Evolutionary conservation across 2,888 invertebrate species (phyloP).

Genomic region (Euzophera pinguis): DNA sequence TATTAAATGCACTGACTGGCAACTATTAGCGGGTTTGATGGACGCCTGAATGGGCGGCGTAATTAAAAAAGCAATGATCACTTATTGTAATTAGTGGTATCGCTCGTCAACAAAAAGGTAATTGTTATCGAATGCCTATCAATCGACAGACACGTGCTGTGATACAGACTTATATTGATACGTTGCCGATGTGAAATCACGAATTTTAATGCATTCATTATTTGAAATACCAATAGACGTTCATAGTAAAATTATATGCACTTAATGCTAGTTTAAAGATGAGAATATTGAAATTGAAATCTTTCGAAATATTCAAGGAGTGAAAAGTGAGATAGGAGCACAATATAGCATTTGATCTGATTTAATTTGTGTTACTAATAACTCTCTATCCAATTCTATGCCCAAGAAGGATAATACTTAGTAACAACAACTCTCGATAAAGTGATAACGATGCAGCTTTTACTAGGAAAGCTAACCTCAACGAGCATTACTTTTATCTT

Average conservation of each 20-base stretch:
- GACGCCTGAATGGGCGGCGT: slow-evolving; percentile 70
- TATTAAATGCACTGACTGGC: slow-evolving; percentile 78
- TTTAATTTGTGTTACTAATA: too few species aligned
- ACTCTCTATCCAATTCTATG: too few species aligned
- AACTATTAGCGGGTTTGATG: slow-evolving; percentile 66
- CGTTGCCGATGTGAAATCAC: not conserved
- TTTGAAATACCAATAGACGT: too few species aligned
- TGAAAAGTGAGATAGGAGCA: too few species aligned
- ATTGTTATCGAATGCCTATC: slow-evolving; percentile 71
- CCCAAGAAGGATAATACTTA: too few species aligned
- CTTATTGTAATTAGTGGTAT: slow-evolving; percentile 75
- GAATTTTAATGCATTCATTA: not conserved
- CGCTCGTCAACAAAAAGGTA: slow-evolving; percentile 67
- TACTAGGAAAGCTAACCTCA: slow-evolving; percentile 5
- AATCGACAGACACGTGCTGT: slow-evolving; percentile 32
- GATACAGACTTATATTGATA: not conserved
- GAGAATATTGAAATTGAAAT: too few species aligned
- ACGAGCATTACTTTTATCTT: slow-evolving; percentile 12
- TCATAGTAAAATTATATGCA: too few species aligned
- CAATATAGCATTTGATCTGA: too few species aligned
- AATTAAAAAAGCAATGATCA: slow-evolving; percentile 76
- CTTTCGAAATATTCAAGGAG: too few species aligned
- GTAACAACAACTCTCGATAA: slow-evolving; percentile 1
- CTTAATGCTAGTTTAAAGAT: too few species aligned
- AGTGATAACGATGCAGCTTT: slow-evolving; percentile 7